These are phyloP conservation scores for Drosophila azteca DNA, from an alignment of 1,140 invertebrate species.

Conservation along the genomic window DNA sequence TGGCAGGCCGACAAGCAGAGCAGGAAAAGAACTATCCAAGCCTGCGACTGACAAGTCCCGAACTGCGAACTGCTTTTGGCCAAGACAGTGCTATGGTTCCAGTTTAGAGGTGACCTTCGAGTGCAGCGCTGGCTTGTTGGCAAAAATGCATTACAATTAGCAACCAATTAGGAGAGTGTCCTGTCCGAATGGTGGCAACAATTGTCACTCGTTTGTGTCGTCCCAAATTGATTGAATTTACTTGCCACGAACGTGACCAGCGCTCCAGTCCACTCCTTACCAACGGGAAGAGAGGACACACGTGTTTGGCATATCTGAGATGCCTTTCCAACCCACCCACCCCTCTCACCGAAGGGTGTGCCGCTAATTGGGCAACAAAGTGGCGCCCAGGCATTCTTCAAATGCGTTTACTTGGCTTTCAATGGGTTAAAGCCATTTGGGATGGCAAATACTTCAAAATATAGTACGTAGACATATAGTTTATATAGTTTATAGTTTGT, in stretches of 20 bases:
- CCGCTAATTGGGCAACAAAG: conserved; percentile 24
- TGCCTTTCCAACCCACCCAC: not conserved
- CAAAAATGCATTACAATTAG: conserved; percentile 77
- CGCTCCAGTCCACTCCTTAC: conserved; percentile 27
- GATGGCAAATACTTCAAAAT: too few species aligned
- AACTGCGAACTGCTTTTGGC: conserved; percentile 6
- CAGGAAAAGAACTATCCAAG: not conserved
- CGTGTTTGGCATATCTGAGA: conserved; percentile 62
- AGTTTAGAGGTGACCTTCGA: conserved; percentile 37
- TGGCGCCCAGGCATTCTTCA: conserved; percentile 2
- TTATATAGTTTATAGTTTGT: too few species aligned
- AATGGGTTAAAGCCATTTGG: too few species aligned
- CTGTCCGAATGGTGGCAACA: conserved; percentile 56
- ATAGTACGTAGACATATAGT: too few species aligned
- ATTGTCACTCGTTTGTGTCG: conserved; percentile 53
- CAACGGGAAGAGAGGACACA: conserved; percentile 10
- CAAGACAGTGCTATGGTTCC: not conserved
- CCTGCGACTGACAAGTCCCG: conserved; percentile 13
- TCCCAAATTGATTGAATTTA: conserved; percentile 76
- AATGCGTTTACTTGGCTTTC: not conserved
- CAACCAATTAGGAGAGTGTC: conserved; percentile 61
- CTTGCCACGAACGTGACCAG: conserved; percentile 64
- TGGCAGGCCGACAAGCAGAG: conserved; percentile 33
- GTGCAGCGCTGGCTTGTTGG: conserved; percentile 14
- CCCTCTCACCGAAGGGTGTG: too few species aligned